Evolutionary conservation across 2,113 vertebrate species (phyloP), one percentile per base, ranked within the genome.

Genomic region (Phoenicopterus ruber): DNA sequence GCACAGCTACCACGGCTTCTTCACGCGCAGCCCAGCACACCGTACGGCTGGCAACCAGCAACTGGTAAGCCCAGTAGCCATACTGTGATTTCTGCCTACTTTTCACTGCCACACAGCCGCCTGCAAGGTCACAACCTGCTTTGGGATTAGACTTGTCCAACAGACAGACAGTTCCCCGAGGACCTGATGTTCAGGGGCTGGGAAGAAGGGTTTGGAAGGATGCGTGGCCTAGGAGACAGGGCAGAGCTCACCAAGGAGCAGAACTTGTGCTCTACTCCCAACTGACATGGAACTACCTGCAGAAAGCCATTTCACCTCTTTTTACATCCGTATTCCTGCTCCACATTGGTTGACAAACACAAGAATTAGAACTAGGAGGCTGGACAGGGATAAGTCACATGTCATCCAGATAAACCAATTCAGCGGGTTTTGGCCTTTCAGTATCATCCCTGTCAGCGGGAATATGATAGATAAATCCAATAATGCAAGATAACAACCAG

Each of bases 181-280:
- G 17, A 36, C 1, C 5, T 17, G 19, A 25, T 0, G 1, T 20
- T 5, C 10, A 5, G 2, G 10, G 13, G 8, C 13, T 18, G 19
- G 8, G n/a, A 88, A 71, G 14, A 11, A 58, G 17, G 11, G 12
- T 34, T 67, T n/a, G 26, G 29, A n/a, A 65, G 36, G 34, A 65
- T 3, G 2, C 9, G 55, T 8, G 36, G 4, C 12, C 44, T 10
- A 24, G 15, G 25, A 76, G 36, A 49, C 7, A 11, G 31, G 5
- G 10, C 40, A 91, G 10, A 18, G 19, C 21, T 79, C 8, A 46
- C 10, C 52, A 28, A 49, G 19, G 19, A 38, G 34, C 5, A 38
- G 4, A 70, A 2, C 21, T 38, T 44, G 10, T 16, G 2, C 77
- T 57, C 44, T 86, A 8, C 42, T 76, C 73, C 17, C 59, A 66